Percentiles rank a stretch among this genome's conserved stretches.
Evolutionary conservation across 2,113 vertebrate genomes (phyloP).

Genomic region (Dasyurus viverrinus): DNA sequence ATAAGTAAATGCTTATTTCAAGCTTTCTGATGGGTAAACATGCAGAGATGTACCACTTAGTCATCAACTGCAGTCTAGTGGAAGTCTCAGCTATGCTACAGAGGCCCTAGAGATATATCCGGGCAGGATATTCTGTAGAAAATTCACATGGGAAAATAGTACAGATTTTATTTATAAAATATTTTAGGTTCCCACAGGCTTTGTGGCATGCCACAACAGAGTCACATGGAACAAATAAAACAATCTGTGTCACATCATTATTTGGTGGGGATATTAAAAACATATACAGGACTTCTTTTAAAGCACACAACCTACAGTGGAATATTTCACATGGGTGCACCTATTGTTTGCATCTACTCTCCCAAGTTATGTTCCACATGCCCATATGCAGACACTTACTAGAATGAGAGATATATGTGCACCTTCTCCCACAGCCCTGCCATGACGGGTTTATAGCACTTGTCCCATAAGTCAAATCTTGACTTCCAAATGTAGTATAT

Average conservation of each 20-base stretch:
- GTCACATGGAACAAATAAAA: background rate
- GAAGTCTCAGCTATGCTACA: background rate
- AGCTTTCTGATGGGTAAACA: background rate
- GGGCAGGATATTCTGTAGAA: background rate
- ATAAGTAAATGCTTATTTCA: background rate
- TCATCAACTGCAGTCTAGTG: no score
- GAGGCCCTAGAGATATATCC: background rate
- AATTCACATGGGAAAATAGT: background rate
- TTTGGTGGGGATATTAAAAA: background rate
- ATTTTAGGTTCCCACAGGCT: background rate
- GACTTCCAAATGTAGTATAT: background rate
- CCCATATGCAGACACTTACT: background rate
- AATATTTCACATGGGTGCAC: fast-evolving
- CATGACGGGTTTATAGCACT: background rate
- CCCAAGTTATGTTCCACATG: background rate
- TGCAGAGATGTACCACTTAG: background rate
- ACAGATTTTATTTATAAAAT: background rate
- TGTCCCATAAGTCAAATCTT: background rate
- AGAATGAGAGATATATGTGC: background rate
- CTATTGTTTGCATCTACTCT: background rate
- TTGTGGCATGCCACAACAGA: background rate
- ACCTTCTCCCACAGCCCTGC: background rate
- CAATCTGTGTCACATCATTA: background rate
- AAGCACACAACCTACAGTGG: background rate
- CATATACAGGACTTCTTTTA: background rate